Conservation (phyloP, 2,797 vertebrate genomes). For the Euthynnus affinis region DNA sequence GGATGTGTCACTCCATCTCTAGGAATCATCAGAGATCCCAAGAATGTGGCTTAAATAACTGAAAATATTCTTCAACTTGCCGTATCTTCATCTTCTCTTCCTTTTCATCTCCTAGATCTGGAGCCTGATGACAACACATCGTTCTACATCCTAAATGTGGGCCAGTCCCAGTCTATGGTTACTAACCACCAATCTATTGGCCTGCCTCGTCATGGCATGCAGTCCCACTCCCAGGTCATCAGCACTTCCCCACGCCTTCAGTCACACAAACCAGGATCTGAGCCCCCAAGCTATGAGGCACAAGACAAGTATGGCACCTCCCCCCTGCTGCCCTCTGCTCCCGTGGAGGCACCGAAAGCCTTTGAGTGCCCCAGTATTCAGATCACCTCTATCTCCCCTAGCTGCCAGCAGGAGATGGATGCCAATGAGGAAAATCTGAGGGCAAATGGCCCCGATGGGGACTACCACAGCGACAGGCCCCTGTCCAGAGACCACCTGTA, state of each 20-base stretch:
- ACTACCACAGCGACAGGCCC: conserved; percentile 92
- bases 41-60: conserved; percentile 1
- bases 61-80: not conserved
- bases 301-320: conserved; percentile 90
- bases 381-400: conserved; percentile 99
- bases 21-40: not conserved
- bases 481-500: conserved; percentile 96
- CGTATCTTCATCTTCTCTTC: conserved; percentile 29
- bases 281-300: conserved; percentile 84
- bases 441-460: conserved; percentile 91
- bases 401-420: conserved; percentile 97
- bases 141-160: conserved; percentile 97
- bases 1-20: not conserved
- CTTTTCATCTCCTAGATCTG: conserved; percentile 86
- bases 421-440: conserved; percentile 89
- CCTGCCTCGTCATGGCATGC: conserved; percentile 92
- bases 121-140: conserved; percentile 96
- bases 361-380: conserved; percentile 99
- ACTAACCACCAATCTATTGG: conserved; percentile 89
- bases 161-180: conserved; percentile 90
- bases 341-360: conserved; percentile 90
- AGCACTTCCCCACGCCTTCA: conserved; percentile 89
- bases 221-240: conserved; percentile 90
- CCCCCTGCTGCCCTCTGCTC: conserved; percentile 74
- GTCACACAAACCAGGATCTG: conserved; percentile 89